Conservation (phyloP, 2,113 vertebrate species). For the Mustela lutreola region DNA sequence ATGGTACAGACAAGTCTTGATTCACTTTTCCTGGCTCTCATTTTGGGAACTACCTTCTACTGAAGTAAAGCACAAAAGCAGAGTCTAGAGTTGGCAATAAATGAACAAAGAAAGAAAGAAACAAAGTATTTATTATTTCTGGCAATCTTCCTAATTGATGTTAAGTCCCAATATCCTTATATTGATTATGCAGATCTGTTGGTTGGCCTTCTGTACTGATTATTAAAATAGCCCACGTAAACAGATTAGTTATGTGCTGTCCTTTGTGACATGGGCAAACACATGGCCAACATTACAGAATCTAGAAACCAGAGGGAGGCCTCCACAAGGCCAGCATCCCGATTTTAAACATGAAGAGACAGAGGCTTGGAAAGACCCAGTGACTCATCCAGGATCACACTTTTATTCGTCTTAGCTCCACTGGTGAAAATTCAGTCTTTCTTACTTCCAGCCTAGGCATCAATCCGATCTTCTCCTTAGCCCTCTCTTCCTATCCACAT, state of each 20-base stretch:
- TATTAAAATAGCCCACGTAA: conserved; percentile 61
- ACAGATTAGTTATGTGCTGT: conserved; percentile 49
- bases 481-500: neutral
- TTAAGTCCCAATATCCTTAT: conserved; percentile 39
- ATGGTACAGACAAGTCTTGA: neutral
- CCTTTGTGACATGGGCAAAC: neutral
- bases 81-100: conserved; percentile 47
- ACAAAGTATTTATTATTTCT: conserved; percentile 49
- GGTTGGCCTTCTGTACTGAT: conserved; percentile 37
- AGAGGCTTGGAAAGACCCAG: neutral
- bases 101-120: conserved; percentile 43
- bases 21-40: neutral
- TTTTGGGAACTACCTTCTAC: neutral
- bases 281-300: neutral
- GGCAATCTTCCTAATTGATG: conserved; percentile 57
- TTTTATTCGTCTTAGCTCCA: neutral
- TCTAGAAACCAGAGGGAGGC: neutral
- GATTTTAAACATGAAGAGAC: conserved; percentile 27
- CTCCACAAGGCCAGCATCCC: neutral
- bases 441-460: neutral
- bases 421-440: neutral
- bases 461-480: neutral
- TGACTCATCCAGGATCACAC: neutral
- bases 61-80: conserved; percentile 52
- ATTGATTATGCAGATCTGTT: conserved; percentile 51